Evolutionary conservation across 1,140 invertebrate genomes (phyloP), one percentile per base, ranked within the genome.

Genomic region (Sarcophaga bullata): DNA sequence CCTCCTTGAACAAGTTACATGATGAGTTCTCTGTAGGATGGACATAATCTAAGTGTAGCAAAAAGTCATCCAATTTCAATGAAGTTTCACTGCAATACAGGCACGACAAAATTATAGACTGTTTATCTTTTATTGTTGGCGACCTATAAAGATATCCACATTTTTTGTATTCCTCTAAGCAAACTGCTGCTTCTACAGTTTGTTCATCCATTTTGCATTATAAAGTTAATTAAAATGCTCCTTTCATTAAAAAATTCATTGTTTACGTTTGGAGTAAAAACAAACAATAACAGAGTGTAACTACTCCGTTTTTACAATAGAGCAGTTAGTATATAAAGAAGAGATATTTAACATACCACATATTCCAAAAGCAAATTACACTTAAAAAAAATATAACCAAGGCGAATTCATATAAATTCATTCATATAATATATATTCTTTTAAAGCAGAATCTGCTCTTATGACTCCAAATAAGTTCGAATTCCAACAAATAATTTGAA

Each of bases 61-160:
- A 7, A 17, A 76, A 76, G 0, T 6, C 6, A 8, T 76, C 73
- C 47, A 76, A 9, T n/a, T 76, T 8, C 48, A n/a, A 47, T 49
- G 8, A 76, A 49, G 9, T 48, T 49, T 76, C n/a, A 11, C 49
- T 76, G 17, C 73, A 76, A 17, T 76, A 49, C 11, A 76, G 6
- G 49, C 73, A 76, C 17, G 73, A 76, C 17, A 76, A 17, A 48
- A 76, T 17, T 15, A 49, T 48, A 25, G 15, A 48, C 9, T 48
- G 47, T 76, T 76, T 76, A 1, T 76, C 73, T 17, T n/a, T 76
- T 9, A 48, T 50, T 17, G 10, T 8, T n/a, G 47, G 48, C 0
- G 73, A 49, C 49, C 15, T 76, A 76, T 49, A 76, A 76, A 76
- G n/a, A 17, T 76, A 46, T 37, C 73, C 73, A 76, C 48, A 76